Evolutionary conservation across 1,140 invertebrate species (phyloP).

Genomic region (Alviniconcha marisindica): DNA sequence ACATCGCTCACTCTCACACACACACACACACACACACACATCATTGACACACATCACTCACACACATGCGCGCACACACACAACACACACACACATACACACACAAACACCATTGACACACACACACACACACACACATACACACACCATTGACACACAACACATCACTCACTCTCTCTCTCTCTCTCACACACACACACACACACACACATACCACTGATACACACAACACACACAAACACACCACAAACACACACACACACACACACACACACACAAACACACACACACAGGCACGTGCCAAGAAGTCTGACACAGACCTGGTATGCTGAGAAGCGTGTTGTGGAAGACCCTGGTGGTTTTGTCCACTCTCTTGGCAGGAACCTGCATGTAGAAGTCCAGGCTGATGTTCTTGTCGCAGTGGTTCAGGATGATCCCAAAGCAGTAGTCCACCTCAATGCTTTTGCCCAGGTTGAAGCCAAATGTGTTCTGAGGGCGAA

Average conservation of each 20-base stretch:
- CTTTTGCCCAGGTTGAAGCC: background rate
- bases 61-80: no score
- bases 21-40: background rate
- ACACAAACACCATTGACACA: no score
- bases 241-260: no score
- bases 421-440: conserved; percentile 46
- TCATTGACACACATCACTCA: no score
- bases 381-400: conserved; percentile 48
- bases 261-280: no score
- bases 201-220: background rate
- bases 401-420: conserved; percentile 41
- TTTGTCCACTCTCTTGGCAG: conserved; percentile 25
- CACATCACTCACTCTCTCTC: no score
- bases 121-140: background rate
- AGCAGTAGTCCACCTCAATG: conserved; percentile 48
- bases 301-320: conserved; percentile 11
- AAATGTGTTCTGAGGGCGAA: background rate
- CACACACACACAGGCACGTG: background rate
- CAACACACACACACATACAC: no score
- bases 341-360: conserved; percentile 26
- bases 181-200: background rate
- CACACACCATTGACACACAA: no score
- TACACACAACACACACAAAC: background rate
- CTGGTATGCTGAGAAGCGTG: conserved; percentile 30
- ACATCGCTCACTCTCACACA: no score